phyloP scores from a whole-genome alignment of 2,113 vertebrate genomes.

The Peromyscus leucopus region DNA sequence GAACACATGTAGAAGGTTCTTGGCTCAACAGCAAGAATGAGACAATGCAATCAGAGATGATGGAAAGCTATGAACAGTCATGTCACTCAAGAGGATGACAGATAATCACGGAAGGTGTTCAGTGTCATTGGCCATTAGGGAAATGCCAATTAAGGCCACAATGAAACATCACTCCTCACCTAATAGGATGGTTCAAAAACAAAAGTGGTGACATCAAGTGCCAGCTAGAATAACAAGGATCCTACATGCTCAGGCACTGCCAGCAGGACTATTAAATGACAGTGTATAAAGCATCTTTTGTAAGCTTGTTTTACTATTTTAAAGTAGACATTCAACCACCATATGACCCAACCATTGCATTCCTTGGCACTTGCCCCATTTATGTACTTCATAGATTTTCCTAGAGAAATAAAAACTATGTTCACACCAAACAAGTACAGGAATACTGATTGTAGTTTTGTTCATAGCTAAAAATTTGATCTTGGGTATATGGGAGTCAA shows the following conservation, averaged over 20 bases:
- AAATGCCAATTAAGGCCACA: constrained; percentile 26
- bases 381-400: neutral
- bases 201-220: neutral
- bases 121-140: neutral
- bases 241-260: neutral
- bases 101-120: neutral
- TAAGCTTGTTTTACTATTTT: neutral
- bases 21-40: neutral
- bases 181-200: neutral
- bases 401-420: neutral
- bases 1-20: neutral
- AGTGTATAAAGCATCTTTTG: neutral
- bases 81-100: neutral
- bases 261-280: neutral
- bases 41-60: neutral
- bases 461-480: neutral
- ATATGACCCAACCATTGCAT: neutral
- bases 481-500: neutral
- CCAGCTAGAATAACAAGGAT: neutral
- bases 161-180: neutral
- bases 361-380: neutral
- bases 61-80: neutral
- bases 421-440: neutral
- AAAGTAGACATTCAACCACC: neutral
- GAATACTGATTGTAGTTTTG: neutral